These are phyloP conservation scores for Apocheima hispidaria DNA, from an alignment of 2,888 invertebrate genomes.

Conservation along the genomic window DNA sequence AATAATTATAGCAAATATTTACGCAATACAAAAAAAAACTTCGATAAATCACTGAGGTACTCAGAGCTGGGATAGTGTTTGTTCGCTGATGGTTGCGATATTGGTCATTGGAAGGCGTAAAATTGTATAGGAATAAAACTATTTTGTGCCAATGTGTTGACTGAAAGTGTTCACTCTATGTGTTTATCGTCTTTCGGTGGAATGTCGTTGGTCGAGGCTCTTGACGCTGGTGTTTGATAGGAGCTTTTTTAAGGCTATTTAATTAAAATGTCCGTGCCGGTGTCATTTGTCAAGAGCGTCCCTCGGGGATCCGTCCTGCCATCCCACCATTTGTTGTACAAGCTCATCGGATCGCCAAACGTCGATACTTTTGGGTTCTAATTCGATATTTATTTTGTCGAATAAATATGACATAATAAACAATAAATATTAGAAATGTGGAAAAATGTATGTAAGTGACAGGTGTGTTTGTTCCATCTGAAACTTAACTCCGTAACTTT, in stretches of 20 bases:
- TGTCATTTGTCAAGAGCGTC: slow-evolving; percentile 32
- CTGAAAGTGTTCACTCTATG: neutral
- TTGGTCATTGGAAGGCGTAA: neutral
- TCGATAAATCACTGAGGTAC: neutral
- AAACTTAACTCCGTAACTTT: too few species aligned
- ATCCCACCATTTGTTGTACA: slow-evolving; percentile 19
- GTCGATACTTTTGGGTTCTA: slow-evolving; percentile 14
- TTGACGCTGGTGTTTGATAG: slow-evolving; percentile 15
- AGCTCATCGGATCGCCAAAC: slow-evolving; percentile 24
- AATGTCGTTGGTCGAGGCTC: neutral
- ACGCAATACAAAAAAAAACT: neutral
- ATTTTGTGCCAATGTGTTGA: neutral
- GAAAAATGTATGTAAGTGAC: too few species aligned
- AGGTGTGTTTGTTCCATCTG: too few species aligned
- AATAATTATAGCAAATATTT: neutral
- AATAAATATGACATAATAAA: too few species aligned
- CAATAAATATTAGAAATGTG: too few species aligned
- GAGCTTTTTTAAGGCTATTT: slow-evolving; percentile 26
- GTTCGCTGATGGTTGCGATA: neutral
- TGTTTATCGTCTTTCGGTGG: neutral
- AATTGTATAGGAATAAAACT: neutral
- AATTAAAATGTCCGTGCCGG: slow-evolving; percentile 40
- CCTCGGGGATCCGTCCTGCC: slow-evolving; percentile 18
- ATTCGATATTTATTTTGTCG: slow-evolving; percentile 26
- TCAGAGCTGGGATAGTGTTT: neutral